Percentiles rank a stretch among this genome's conserved stretches.
Evolutionary conservation across 2,888 invertebrate species (phyloP).

Genomic region (Sinodicranocentrus sp.): DNA sequence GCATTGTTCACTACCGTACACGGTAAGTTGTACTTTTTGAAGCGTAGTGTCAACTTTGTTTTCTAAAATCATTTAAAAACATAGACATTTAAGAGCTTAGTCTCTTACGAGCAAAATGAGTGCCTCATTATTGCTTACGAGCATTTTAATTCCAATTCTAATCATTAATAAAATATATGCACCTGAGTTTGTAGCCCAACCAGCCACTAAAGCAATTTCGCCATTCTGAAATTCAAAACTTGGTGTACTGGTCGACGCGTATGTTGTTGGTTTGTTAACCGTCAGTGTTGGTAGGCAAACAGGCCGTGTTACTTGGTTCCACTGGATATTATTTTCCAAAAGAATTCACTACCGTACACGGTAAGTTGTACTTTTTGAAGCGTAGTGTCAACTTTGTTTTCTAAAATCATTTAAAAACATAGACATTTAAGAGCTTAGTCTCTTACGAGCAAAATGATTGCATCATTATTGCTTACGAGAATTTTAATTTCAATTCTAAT

Average conservation of each 20-base stretch:
- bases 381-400: background rate
- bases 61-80: background rate
- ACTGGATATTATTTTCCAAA: conserved; percentile 83
- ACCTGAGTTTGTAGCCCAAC: conserved; percentile 82
- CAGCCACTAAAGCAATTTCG: conserved; percentile 85
- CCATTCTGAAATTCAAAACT: conserved; percentile 77
- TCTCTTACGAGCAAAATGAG: too few relatives aligned
- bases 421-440: too few relatives aligned
- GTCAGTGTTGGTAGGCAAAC: conserved; percentile 87
- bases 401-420: background rate
- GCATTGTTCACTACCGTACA: conserved; percentile 51
- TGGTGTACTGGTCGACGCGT: background rate
- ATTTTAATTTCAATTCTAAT: background rate
- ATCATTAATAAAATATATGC: background rate
- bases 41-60: conserved; percentile 10
- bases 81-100: too few relatives aligned
- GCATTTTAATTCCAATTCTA: background rate
- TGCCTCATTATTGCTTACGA: too few relatives aligned
- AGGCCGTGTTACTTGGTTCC: conserved; percentile 85
- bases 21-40: conserved; percentile 48
- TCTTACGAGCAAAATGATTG: too few relatives aligned
- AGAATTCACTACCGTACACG: conserved; percentile 79
- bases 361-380: conserved; percentile 54
- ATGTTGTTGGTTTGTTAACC: conserved; percentile 58
- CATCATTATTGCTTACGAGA: too few relatives aligned